Conservation (phyloP, 2,113 vertebrate genomes). For the Neopipo cinnamomea region DNA sequence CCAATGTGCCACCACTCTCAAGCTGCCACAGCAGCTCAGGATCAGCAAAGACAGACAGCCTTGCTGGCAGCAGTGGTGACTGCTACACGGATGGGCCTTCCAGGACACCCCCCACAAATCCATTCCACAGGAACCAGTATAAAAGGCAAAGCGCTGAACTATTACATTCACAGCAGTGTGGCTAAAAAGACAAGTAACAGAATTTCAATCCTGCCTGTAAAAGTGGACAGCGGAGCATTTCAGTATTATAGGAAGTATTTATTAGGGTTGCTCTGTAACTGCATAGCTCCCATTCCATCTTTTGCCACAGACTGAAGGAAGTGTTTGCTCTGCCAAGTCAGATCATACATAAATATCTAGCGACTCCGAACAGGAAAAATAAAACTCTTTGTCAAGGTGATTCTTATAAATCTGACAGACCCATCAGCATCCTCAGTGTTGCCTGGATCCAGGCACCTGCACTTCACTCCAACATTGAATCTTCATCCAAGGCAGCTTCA, state of each 20-base stretch:
- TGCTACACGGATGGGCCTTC: rapidly evolving
- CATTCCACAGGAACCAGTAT: rapidly evolving
- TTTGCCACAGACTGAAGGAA: not conserved
- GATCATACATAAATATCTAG: not conserved
- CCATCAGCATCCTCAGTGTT: not conserved
- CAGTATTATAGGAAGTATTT: not conserved
- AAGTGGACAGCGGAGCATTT: not conserved
- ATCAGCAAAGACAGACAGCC: not conserved
- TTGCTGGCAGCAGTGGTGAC: rapidly evolving
- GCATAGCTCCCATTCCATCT: not conserved
- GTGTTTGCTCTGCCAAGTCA: not conserved
- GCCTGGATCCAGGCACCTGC: not conserved
- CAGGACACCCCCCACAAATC: rapidly evolving
- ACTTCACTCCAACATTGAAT: not conserved
- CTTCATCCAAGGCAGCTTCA: not conserved
- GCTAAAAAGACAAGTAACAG: not conserved
- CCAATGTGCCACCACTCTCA: not conserved
- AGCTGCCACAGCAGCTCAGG: not conserved
- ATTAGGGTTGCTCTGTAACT: not conserved
- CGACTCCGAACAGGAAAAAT: not conserved
- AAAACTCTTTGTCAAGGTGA: rapidly evolving
- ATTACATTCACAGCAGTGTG: rapidly evolving
- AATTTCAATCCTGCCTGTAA: not conserved
- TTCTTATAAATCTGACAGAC: not conserved
- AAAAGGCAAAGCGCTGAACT: not conserved